phyloP scores from a whole-genome alignment of 2,797 vertebrate species.

The Rhinichthys osculus region DNA sequence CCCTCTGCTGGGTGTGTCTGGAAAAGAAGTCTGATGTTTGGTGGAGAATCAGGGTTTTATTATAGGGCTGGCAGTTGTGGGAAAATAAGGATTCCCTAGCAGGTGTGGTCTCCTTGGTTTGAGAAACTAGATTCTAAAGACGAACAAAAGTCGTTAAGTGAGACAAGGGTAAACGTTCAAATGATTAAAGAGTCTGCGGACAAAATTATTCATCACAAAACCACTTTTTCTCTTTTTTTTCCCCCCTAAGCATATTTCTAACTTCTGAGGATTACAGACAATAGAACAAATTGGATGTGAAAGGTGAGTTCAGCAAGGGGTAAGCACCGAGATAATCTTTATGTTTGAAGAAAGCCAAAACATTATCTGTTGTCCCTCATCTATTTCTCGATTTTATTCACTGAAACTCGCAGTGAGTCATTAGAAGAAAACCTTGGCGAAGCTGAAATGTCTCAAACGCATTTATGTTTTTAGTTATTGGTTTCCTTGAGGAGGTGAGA shows the following conservation, averaged over 20 bases:
- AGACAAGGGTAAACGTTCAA: background rate
- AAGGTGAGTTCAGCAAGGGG: slow-evolving; percentile 27
- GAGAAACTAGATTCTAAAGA: background rate
- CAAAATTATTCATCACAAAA: background rate
- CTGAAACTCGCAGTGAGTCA: slow-evolving; percentile 50
- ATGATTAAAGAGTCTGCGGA: background rate
- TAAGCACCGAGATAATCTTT: slow-evolving; percentile 39
- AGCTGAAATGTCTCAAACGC: slow-evolving; percentile 23
- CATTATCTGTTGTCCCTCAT: slow-evolving; percentile 31
- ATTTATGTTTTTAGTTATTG: slow-evolving; percentile 47
- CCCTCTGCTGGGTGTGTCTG: slow-evolving; percentile 17
- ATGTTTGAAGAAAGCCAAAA: slow-evolving; percentile 36
- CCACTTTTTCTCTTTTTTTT: background rate
- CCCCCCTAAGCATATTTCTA: slow-evolving; percentile 18
- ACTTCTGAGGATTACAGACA: slow-evolving; percentile 33
- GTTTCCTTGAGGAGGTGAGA: slow-evolving; percentile 46
- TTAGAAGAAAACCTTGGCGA: slow-evolving; percentile 35
- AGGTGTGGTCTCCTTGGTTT: slow-evolving; percentile 28
- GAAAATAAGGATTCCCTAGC: slow-evolving; percentile 38
- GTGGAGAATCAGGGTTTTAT: slow-evolving; percentile 2
- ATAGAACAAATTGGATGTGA: slow-evolving; percentile 48
- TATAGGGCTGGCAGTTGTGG: background rate
- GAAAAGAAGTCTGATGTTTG: slow-evolving; percentile 27
- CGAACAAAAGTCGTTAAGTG: background rate
- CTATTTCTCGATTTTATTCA: slow-evolving; percentile 39